A percentile compares a stretch with the other conserved stretches of the same genome.
Conservation (phyloP, 2,888 invertebrate genomes). For the Macrosiphum euphorbiae region DNA sequence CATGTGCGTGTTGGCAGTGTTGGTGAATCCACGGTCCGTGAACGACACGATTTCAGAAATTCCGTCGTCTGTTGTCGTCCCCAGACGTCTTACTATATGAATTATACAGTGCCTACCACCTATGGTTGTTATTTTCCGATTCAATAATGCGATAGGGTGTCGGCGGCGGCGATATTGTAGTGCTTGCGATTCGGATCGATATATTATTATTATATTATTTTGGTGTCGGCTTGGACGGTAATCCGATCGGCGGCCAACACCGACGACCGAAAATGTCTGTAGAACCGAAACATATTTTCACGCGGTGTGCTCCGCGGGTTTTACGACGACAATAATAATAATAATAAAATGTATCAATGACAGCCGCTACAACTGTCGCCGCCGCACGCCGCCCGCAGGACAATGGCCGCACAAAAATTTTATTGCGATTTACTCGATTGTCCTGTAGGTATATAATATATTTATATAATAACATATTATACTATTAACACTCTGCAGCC, state of each 20-base stretch:
- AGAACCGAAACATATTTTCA: slow-evolving; percentile 2
- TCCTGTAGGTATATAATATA: not conserved
- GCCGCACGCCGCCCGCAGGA: not conserved
- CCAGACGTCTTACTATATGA: not conserved
- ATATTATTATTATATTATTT: not conserved
- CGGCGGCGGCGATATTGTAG: not conserved
- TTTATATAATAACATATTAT: not conserved
- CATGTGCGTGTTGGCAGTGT: not conserved
- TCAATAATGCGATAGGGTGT: not conserved
- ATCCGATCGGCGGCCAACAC: slow-evolving; percentile 46
- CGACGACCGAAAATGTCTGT: not conserved
- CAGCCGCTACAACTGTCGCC: not conserved
- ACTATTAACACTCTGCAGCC: not conserved
- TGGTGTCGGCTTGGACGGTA: not conserved
- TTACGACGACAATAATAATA: not conserved
- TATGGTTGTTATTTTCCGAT: not conserved
- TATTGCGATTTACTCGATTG: slow-evolving; percentile 14
- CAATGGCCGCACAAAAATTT: not conserved
- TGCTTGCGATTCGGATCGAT: not conserved
- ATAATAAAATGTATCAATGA: slow-evolving; percentile 13
- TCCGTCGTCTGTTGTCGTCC: not conserved
- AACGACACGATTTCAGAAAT: not conserved
- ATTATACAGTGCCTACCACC: not conserved
- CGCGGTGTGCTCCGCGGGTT: not conserved
- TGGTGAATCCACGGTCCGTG: not conserved